Percentiles rank a stretch among this genome's conserved stretches.
phyloP scores from a whole-genome alignment of 2,113 vertebrate species.

The Columba livia region DNA sequence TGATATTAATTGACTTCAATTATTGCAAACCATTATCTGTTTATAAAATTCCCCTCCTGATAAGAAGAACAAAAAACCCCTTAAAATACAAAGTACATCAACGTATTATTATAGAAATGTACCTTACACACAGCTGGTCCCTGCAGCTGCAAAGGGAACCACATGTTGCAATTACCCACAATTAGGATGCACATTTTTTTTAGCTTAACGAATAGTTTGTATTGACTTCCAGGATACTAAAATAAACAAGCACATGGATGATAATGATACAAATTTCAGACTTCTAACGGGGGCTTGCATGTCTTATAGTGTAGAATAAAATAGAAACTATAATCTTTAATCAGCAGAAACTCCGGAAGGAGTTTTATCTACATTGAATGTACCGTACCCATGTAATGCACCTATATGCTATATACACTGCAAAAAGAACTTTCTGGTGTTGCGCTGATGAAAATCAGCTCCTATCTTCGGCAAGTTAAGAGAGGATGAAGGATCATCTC shows the following conservation, averaged over 20 bases:
- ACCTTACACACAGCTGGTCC: constrained; percentile 36
- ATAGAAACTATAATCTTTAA: background rate
- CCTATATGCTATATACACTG: background rate
- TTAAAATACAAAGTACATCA: background rate
- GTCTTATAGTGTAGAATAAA: background rate
- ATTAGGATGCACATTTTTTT: background rate
- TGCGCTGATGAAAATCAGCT: background rate
- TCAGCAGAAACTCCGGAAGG: background rate
- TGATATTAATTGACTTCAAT: background rate
- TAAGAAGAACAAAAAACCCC: background rate
- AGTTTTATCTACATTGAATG: background rate
- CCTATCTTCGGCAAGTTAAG: background rate
- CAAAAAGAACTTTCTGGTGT: background rate
- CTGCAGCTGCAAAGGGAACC: constrained; percentile 35
- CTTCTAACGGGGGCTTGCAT: background rate
- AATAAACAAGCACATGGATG: background rate
- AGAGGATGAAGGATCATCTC: background rate
- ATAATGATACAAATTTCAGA: background rate
- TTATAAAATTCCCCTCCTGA: background rate
- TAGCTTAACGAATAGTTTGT: background rate
- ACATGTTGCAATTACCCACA: background rate
- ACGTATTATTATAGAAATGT: background rate
- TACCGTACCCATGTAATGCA: background rate
- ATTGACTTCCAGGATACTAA: background rate
- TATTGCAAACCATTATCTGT: background rate